Evolutionary conservation across 1,140 invertebrate species (phyloP).

Genomic region (Archegozetes longisetosus): DNA sequence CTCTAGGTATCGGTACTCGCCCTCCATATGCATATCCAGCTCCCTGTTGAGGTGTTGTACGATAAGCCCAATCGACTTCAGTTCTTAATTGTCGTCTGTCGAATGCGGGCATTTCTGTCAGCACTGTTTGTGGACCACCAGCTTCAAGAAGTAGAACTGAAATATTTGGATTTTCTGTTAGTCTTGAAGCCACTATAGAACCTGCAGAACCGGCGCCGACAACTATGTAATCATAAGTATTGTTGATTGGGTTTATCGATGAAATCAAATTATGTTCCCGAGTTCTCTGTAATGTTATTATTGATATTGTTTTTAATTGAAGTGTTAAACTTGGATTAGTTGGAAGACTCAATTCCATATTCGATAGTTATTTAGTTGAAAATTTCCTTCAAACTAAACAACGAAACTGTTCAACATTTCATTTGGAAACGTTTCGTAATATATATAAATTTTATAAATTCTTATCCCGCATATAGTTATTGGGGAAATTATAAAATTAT

Average conservation of each 20-base stretch:
- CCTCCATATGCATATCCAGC: not conserved
- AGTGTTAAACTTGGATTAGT: not conserved
- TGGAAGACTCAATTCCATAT: not conserved
- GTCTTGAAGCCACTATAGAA: slow-evolving; percentile 18
- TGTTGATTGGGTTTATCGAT: not conserved
- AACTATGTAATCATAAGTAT: slow-evolving; percentile 20
- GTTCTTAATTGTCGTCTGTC: slow-evolving; percentile 38
- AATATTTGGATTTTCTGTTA: slow-evolving; percentile 13
- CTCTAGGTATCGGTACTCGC: slow-evolving; percentile 8
- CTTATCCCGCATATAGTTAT: too few relatives aligned
- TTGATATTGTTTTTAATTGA: slow-evolving; percentile 5
- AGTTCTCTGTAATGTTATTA: slow-evolving; percentile 9
- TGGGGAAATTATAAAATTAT: too few relatives aligned
- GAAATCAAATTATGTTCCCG: slow-evolving; percentile 1
- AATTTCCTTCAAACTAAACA: too few relatives aligned
- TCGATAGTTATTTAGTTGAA: not conserved
- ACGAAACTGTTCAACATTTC: too few relatives aligned
- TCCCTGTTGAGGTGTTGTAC: slow-evolving; percentile 52
- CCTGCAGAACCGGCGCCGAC: slow-evolving; percentile 22
- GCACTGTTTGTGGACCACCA: slow-evolving; percentile 48
- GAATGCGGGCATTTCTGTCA: slow-evolving; percentile 55
- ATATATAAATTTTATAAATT: too few relatives aligned
- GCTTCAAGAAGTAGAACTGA: slow-evolving; percentile 46
- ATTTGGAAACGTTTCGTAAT: too few relatives aligned
- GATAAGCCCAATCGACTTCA: slow-evolving; percentile 61